These are phyloP conservation scores for Pterophyllum scalare DNA, from an alignment of 2,113 vertebrate genomes.

Conservation along the genomic window DNA sequence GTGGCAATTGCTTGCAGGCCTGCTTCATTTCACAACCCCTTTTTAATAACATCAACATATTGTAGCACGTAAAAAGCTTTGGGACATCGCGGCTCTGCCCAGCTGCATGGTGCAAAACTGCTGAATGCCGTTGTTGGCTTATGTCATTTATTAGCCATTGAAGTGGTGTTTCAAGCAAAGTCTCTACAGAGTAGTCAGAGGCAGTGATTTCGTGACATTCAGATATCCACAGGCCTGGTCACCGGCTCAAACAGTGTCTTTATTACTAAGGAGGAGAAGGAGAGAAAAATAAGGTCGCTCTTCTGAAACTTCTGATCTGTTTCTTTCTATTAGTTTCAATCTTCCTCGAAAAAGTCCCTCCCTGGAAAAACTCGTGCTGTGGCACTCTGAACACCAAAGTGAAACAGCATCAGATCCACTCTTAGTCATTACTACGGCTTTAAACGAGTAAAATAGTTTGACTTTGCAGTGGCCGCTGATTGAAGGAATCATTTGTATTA, in stretches of 20 bases:
- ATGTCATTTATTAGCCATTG: neutral
- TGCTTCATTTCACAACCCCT: neutral
- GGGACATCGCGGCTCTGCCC: constrained; percentile 6
- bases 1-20: neutral
- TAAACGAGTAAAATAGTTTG: neutral
- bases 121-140: constrained; percentile 22
- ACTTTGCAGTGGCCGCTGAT: neutral
- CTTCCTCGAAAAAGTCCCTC: neutral
- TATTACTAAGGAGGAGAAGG: neutral
- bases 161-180: neutral
- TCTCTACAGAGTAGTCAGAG: neutral
- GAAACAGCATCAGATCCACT: neutral
- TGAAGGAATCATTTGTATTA: neutral
- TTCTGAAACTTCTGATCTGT: neutral
- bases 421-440: neutral
- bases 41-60: constrained; percentile 40
- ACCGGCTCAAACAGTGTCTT: neutral
- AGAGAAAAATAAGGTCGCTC: neutral
- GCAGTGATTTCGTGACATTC: neutral
- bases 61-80: constrained; percentile 21
- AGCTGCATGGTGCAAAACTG: neutral
- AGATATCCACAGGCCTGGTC: neutral
- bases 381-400: neutral
- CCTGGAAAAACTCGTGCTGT: neutral
- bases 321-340: neutral